Conservation (phyloP, 2,888 invertebrate species). For the Globia sparganii region DNA sequence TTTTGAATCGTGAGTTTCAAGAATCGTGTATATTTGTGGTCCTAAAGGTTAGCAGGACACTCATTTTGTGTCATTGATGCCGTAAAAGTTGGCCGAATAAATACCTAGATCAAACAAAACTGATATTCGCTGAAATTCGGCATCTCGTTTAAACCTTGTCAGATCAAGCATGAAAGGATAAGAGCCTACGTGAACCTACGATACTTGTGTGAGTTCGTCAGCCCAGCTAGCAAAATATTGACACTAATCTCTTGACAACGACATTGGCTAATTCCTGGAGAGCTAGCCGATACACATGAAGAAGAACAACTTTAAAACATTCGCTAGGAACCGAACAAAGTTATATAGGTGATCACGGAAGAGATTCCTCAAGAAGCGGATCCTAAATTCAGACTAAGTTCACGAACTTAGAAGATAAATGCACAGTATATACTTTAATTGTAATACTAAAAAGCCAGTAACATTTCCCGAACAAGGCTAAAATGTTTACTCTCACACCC, state of each 20-base stretch:
- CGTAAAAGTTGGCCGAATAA: not conserved
- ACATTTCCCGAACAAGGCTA: slow-evolving; percentile 46
- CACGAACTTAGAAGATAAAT: not conserved
- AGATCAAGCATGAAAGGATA: not conserved
- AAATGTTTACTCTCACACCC: slow-evolving; percentile 49
- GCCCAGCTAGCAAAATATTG: not conserved
- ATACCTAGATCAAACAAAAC: not conserved
- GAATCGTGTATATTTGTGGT: not conserved
- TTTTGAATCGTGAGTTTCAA: slow-evolving; percentile 5
- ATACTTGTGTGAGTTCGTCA: not conserved
- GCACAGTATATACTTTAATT: slow-evolving; percentile 17
- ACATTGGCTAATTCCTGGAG: not conserved
- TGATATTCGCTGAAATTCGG: not conserved
- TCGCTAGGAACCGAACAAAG: not conserved
- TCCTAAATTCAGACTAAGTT: not conserved
- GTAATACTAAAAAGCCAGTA: slow-evolving; percentile 13
- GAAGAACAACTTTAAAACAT: too few relatives aligned
- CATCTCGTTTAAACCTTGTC: not conserved
- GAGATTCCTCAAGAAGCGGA: not conserved
- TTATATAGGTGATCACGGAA: too few relatives aligned
- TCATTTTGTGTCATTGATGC: not conserved
- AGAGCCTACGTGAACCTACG: not conserved
- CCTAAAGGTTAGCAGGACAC: not conserved
- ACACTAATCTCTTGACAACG: not conserved
- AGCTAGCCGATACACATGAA: not conserved